Conservation (phyloP, 2,113 vertebrate genomes). For the Geococcyx californianus region DNA sequence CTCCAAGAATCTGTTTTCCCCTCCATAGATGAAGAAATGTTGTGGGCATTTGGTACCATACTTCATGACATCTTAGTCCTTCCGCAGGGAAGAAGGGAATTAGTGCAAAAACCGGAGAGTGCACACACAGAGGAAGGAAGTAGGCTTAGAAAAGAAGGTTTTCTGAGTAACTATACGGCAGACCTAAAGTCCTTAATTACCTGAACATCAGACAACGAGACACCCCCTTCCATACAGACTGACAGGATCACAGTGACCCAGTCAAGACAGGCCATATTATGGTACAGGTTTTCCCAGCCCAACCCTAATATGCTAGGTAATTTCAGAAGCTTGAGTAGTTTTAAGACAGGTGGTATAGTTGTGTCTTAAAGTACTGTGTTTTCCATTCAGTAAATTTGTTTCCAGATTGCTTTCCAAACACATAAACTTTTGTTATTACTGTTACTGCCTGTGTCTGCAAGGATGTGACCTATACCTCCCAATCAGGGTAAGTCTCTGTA, state of each 20-base stretch:
- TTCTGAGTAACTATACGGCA: accelerated
- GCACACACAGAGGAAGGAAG: not conserved
- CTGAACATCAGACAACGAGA: not conserved
- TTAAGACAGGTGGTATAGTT: not conserved
- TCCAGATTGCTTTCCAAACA: not conserved
- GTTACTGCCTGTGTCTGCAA: not conserved
- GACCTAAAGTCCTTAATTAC: not conserved
- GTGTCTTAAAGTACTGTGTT: not conserved
- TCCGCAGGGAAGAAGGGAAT: not conserved
- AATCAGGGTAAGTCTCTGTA: not conserved
- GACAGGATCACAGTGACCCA: not conserved
- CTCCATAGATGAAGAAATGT: not conserved
- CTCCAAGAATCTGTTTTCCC: not conserved
- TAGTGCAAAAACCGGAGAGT: not conserved
- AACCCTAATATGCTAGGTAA: not conserved
- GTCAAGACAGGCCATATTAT: not conserved
- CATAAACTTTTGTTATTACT: not conserved
- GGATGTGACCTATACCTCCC: not conserved
- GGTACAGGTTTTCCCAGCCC: not conserved
- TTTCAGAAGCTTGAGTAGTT: not conserved
- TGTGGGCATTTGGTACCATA: not conserved
- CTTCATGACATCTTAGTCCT: not conserved
- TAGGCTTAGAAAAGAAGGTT: not conserved
- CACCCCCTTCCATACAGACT: not conserved
- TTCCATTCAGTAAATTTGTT: not conserved